Percentiles rank a stretch among this genome's conserved stretches.
Evolutionary conservation across 1,140 invertebrate species (phyloP).

Genomic region (Lerema accius): DNA sequence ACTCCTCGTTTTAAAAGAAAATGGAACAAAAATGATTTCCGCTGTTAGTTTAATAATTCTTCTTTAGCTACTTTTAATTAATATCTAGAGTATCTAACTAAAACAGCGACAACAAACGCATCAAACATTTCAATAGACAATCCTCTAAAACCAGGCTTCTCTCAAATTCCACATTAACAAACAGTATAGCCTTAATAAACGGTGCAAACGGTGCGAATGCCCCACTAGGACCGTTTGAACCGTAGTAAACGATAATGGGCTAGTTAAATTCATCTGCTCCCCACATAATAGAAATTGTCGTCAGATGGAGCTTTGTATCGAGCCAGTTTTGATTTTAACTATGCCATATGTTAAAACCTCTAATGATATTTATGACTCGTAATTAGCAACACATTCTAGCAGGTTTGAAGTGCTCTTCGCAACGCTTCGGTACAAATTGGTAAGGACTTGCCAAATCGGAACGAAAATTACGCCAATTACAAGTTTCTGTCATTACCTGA

Average conservation of each 20-base stretch:
- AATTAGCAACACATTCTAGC: not conserved
- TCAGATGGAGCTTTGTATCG: slow-evolving; percentile 18
- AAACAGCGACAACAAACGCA: not conserved
- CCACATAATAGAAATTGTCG: slow-evolving; percentile 35
- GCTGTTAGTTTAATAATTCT: too few species aligned
- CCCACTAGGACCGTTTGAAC: slow-evolving; percentile 17
- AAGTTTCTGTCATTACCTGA: too few species aligned
- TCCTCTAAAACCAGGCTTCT: not conserved
- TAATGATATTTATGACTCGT: not conserved
- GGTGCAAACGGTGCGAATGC: slow-evolving; percentile 31
- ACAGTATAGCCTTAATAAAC: slow-evolving; percentile 29
- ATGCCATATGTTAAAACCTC: not conserved
- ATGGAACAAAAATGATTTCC: too few species aligned
- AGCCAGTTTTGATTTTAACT: slow-evolving; percentile 22
- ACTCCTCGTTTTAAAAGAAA: too few species aligned
- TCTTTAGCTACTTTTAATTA: too few species aligned
- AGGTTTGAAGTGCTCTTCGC: not conserved
- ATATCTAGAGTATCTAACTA: too few species aligned
- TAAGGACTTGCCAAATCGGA: too few species aligned
- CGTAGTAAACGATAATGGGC: slow-evolving; percentile 32
- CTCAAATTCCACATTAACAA: slow-evolving; percentile 25
- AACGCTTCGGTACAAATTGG: too few species aligned
- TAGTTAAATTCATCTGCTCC: slow-evolving; percentile 33
- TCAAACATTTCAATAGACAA: slow-evolving; percentile 6
- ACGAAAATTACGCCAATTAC: too few species aligned